phyloP scores from a whole-genome alignment of 2,797 vertebrate species.

The Phataginus tetradactyla region DNA sequence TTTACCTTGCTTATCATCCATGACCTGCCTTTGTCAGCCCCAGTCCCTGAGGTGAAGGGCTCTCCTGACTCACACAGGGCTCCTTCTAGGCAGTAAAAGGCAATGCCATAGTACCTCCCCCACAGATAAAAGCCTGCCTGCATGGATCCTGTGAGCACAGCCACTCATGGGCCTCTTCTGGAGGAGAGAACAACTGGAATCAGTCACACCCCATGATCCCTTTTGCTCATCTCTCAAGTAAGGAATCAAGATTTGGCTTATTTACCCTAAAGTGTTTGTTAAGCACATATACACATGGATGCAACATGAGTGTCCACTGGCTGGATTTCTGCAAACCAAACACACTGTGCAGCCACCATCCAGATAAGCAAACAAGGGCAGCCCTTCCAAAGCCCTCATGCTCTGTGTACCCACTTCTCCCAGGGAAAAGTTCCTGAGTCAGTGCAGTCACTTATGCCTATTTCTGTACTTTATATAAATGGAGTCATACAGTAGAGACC shows the following conservation, averaged over 20 bases:
- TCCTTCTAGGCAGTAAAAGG: not conserved
- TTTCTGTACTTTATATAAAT: not conserved
- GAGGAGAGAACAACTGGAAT: not conserved
- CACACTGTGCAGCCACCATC: not conserved
- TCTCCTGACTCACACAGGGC: not conserved
- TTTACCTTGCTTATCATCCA: not conserved
- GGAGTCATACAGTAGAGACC: not conserved
- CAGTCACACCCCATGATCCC: not conserved
- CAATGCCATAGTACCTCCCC: not conserved
- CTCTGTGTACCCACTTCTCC: not conserved
- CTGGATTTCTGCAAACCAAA: not conserved
- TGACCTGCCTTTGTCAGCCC: not conserved
- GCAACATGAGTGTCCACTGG: not conserved
- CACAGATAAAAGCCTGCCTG: not conserved
- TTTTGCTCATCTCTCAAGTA: not conserved
- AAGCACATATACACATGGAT: not conserved
- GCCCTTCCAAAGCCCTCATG: not conserved
- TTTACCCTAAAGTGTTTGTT: not conserved
- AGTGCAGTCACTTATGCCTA: not conserved
- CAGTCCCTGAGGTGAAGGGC: not conserved
- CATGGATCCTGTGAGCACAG: not conserved
- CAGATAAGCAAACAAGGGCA: not conserved
- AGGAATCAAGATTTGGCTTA: not conserved
- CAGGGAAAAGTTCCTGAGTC: not conserved
- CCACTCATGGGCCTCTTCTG: not conserved